Evolutionary conservation across 2,888 invertebrate species (phyloP).

Genomic region (Nephrotoma appendiculata): DNA sequence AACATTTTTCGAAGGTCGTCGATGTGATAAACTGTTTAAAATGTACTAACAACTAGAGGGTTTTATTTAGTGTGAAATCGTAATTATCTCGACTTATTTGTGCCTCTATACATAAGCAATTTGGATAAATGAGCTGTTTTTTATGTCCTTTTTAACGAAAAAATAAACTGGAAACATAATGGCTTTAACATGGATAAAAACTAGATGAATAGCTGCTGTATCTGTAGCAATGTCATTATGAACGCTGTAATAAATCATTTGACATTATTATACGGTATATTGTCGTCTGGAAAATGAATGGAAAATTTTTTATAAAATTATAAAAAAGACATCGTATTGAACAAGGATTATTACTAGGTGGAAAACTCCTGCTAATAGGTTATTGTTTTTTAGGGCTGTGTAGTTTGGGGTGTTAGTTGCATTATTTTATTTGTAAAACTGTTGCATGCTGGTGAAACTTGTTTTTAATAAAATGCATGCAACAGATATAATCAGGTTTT

Average conservation of each 20-base stretch:
- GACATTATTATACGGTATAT: not conserved
- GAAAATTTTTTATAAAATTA: not conserved
- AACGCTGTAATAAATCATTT: not conserved
- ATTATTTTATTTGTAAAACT: not conserved
- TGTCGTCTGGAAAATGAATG: not conserved
- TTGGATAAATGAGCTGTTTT: not conserved
- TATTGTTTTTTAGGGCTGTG: not conserved
- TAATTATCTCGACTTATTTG: not conserved
- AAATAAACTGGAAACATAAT: not conserved
- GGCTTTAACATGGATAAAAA: not conserved
- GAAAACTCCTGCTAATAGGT: not conserved
- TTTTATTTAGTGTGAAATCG: not conserved
- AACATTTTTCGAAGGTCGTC: not conserved
- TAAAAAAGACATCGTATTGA: not conserved
- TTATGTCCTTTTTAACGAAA: not conserved
- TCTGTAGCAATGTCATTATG: not conserved
- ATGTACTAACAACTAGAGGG: not conserved
- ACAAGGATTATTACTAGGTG: not conserved
- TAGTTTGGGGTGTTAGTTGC: not conserved
- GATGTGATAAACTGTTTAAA: not conserved
- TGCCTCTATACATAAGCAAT: not conserved
- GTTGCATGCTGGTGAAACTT: not conserved
- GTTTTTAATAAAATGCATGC: not conserved
- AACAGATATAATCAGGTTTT: not conserved
- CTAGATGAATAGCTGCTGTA: not conserved